Conservation (phyloP, 2,113 vertebrate species). For the Psophia crepitans region DNA sequence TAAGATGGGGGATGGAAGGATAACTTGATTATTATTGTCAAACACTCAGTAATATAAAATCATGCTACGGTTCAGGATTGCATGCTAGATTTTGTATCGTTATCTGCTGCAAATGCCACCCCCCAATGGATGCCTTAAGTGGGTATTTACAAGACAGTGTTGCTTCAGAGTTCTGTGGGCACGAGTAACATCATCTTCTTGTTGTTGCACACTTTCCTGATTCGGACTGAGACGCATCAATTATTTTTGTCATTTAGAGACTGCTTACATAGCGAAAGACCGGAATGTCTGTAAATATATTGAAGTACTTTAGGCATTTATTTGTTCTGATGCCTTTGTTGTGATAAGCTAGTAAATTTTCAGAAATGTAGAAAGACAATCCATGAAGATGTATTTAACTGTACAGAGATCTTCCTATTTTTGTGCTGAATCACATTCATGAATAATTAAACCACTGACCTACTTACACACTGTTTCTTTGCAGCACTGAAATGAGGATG, state of each 20-base stretch:
- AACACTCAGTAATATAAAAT: not conserved
- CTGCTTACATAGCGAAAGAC: not conserved
- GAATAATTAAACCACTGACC: not conserved
- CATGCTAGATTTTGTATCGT: fast-evolving
- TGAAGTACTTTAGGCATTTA: not conserved
- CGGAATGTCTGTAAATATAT: not conserved
- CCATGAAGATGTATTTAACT: not conserved
- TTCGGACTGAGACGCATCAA: not conserved
- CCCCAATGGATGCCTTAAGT: no score
- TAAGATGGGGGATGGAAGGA: not conserved
- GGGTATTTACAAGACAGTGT: not conserved
- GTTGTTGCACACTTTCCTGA: not conserved
- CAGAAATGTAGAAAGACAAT: not conserved
- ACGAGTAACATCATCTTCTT: not conserved
- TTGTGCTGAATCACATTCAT: not conserved
- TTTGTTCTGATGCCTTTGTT: not conserved
- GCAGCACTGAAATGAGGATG: constrained; percentile 15
- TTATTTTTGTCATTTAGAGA: not conserved
- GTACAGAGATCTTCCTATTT: not conserved
- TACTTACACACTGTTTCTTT: not conserved
- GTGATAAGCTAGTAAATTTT: not conserved
- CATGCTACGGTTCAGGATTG: not conserved
- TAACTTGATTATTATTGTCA: not conserved
- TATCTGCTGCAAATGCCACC: not conserved
- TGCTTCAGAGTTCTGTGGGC: not conserved